Conservation (phyloP, 2,888 invertebrate species). For the Meganola albula region DNA sequence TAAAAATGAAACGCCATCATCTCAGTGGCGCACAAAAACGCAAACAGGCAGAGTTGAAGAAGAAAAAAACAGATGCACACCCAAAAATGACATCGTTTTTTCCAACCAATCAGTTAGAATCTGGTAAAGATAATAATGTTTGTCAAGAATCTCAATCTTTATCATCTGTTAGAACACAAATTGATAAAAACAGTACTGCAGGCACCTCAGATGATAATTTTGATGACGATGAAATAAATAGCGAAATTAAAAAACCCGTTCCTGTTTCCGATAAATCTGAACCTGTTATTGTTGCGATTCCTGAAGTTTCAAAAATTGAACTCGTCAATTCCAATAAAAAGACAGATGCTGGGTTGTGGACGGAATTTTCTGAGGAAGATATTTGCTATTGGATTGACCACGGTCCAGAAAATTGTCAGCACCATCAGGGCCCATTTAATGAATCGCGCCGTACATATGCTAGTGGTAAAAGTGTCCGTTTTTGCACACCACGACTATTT, state of each 20-base stretch:
- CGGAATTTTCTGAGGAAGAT: constrained; percentile 5
- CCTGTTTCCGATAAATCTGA: constrained; percentile 6
- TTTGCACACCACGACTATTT: constrained; percentile 7
- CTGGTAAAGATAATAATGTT: constrained; percentile 7
- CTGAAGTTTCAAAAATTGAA: constrained; percentile 7
- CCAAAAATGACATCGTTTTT: no score
- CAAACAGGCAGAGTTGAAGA: constrained; percentile 7
- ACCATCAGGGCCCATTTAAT: constrained; percentile 5
- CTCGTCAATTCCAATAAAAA: constrained; percentile 6
- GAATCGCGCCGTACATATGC: constrained; percentile 4
- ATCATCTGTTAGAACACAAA: constrained; percentile 8
- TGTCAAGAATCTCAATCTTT: constrained; percentile 7
- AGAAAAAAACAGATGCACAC: constrained; percentile 6
- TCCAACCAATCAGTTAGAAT: no score
- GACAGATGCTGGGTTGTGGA: constrained; percentile 5
- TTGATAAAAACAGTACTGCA: no score
- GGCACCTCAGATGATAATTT: no score
- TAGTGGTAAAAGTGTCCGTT: constrained; percentile 7
- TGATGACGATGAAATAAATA: no score
- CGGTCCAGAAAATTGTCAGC: constrained; percentile 7
- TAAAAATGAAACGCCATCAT: constrained; percentile 7
- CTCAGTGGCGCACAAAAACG: constrained; percentile 7
- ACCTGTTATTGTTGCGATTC: constrained; percentile 7
- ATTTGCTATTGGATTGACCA: constrained; percentile 6
- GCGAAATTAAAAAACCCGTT: constrained; percentile 7